Percentiles rank a stretch among this genome's conserved stretches.
These are phyloP conservation scores for Galerucella nymphaeae DNA, from an alignment of 2,888 invertebrate species.

Conservation along the genomic window DNA sequence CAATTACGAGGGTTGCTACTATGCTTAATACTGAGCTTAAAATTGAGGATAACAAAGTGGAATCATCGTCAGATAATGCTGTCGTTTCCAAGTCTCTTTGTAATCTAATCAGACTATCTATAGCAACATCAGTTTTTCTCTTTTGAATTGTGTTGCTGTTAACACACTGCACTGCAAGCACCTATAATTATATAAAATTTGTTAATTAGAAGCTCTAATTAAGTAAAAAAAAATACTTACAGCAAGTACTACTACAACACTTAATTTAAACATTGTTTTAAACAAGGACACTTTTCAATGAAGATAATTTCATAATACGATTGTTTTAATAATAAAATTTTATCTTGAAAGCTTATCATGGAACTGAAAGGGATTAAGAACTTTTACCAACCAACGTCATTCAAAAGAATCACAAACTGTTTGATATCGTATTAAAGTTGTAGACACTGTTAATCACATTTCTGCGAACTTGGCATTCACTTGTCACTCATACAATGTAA, in stretches of 20 bases:
- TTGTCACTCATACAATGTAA: conserved; percentile 5
- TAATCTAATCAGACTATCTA: neutral
- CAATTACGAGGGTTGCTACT: neutral
- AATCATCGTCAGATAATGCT: neutral
- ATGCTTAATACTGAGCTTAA: neutral
- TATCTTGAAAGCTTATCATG: neutral
- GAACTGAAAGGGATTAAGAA: conserved; percentile 6
- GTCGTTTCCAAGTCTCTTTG: conserved; percentile 1
- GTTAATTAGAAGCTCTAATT: neutral
- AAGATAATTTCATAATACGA: neutral
- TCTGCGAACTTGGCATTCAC: conserved; percentile 9
- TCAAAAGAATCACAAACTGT: neutral
- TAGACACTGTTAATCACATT: neutral
- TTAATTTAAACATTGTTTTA: conserved; percentile 7
- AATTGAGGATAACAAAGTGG: neutral
- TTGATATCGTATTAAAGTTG: neutral
- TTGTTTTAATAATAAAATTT: conserved; percentile 10
- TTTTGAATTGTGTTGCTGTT: neutral
- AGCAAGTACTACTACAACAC: neutral
- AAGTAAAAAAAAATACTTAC: neutral
- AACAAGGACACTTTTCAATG: neutral
- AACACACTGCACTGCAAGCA: neutral
- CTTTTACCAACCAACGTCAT: neutral
- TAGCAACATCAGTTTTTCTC: neutral
- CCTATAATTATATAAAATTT: neutral